Evolutionary conservation across 2,797 vertebrate species (phyloP), one percentile per base, ranked within the genome.

Genomic region (Parauchenoglanis punctatus): DNA sequence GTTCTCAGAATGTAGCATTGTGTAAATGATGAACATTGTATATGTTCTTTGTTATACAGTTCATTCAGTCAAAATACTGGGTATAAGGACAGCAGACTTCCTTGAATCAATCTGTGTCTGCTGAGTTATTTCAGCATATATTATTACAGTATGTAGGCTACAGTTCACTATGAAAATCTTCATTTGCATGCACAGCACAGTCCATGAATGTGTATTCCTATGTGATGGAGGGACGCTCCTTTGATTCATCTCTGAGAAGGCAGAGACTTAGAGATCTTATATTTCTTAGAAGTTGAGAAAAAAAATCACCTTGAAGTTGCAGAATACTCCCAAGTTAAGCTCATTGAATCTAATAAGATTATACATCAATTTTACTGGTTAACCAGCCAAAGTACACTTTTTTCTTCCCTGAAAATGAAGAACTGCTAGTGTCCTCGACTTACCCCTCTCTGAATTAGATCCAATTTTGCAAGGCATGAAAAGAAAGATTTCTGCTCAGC

Each of bases 341-440:
- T 83, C 70, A 63, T 84, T 87, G 87, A 88, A 88, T 87, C 86
- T 68, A 91, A 87, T 81, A 88, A 76, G 86, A 81, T 89, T 87
- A 85, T 67, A 81, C 82, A 40, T 81, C 77, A 78, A 70, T 85
- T 88, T 85, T 77, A 59, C 15, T 77, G 72, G 46, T 87, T 52
- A 87, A 89, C 75, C 80, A 81, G n/a, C 44, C 59, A 28, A 61
- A 76, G 58, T 61, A 52, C 40, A 61, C 44, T 70, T 86, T 85
- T 89, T 86, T 80, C 75, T 56, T 70, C 61, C 44, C 68, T 23
- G 17, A 81, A 87, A 86, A 77, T 73, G 17, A 75, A 68, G 35
- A 85, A 76, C 20, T 65, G 49, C 72, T 25, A 20, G 25, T 61
- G 78, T 80, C 63, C 78, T 73, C 28, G 81, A 83, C 86, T 85